phyloP scores from a whole-genome alignment of 2,113 vertebrate species.

The Elanoides forficatus region DNA sequence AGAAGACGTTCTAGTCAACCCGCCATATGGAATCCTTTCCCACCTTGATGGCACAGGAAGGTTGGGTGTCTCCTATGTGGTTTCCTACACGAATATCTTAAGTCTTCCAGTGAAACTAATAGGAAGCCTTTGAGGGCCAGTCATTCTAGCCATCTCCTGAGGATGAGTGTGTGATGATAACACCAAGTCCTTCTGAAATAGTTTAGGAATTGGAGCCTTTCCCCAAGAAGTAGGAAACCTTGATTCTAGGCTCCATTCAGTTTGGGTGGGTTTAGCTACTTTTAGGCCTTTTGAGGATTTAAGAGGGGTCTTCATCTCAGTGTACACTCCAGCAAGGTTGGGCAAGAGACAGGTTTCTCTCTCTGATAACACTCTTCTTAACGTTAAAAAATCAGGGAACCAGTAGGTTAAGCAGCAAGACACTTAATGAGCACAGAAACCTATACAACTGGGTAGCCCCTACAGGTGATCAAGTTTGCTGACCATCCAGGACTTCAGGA shows the following conservation, averaged over 20 bases:
- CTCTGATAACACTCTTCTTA: not conserved
- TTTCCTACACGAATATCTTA: not conserved
- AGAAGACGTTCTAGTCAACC: not conserved
- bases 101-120: not conserved
- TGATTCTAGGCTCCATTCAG: not conserved
- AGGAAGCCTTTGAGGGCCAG: not conserved
- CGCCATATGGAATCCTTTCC: not conserved
- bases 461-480: not conserved
- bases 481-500: not conserved
- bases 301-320: not conserved
- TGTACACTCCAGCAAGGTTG: not conserved
- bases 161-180: not conserved
- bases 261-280: not conserved
- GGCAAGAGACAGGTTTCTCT: not conserved
- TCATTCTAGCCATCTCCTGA: not conserved
- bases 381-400: not conserved
- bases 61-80: not conserved
- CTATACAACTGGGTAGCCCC: not conserved
- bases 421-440: not conserved
- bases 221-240: not conserved
- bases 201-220: not conserved
- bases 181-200: not conserved
- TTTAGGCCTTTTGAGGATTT: not conserved
- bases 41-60: not conserved
- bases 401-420: not conserved